A percentile compares a stretch with the other conserved stretches of the same genome.
Evolutionary conservation across 2,888 invertebrate species (phyloP).

Genomic region (Campaea margaritaria): DNA sequence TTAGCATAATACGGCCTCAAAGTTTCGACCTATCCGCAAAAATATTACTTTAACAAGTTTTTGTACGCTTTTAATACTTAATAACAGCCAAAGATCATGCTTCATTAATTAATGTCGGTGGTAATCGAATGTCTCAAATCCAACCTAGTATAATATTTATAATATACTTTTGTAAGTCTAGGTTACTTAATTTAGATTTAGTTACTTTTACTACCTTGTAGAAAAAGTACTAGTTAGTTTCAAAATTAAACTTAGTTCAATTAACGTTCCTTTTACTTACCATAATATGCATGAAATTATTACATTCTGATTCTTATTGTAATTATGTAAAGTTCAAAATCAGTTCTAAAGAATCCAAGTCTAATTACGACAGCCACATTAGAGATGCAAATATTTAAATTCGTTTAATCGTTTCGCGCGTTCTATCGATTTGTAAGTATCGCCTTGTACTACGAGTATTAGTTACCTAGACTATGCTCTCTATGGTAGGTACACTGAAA

Average conservation of each 20-base stretch:
- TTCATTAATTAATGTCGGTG: too few relatives aligned
- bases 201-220: neutral
- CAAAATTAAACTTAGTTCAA: neutral
- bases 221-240: neutral
- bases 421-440: neutral
- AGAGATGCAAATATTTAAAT: conserved; percentile 8
- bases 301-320: neutral
- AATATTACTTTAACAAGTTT: too few relatives aligned
- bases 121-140: too few relatives aligned
- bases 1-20: too few relatives aligned
- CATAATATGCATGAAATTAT: neutral
- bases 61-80: too few relatives aligned
- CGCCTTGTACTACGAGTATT: too few relatives aligned
- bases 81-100: too few relatives aligned
- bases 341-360: neutral
- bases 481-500: too few relatives aligned
- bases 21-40: too few relatives aligned
- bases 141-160: too few relatives aligned
- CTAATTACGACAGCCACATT: conserved; percentile 3
- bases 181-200: too few relatives aligned
- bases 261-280: conserved; percentile 6
- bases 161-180: too few relatives aligned
- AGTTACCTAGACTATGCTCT: neutral
- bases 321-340: conserved; percentile 1
- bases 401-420: conserved; percentile 9